phyloP scores from a whole-genome alignment of 2,113 vertebrate species.

The Passer montanus region DNA sequence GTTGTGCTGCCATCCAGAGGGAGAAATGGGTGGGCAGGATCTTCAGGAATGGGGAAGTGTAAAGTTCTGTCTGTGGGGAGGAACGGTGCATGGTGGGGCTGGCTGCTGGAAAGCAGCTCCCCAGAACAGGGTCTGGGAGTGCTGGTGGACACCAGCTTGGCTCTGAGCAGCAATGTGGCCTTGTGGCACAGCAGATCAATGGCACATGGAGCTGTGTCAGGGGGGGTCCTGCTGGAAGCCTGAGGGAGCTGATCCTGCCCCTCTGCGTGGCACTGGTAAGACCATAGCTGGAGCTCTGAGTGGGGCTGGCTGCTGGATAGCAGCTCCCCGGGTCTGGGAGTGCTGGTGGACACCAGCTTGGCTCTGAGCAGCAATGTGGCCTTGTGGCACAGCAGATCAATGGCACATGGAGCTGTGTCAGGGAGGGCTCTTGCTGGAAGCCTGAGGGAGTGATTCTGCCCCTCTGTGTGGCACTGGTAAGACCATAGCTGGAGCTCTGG shows the following conservation, averaged over 20 bases:
- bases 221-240: background rate
- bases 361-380: background rate
- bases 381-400: background rate
- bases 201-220: background rate
- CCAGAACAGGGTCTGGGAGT: background rate
- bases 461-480: background rate
- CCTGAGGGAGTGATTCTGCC: background rate
- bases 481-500: background rate
- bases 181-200: background rate
- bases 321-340: background rate
- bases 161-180: background rate
- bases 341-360: background rate
- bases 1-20: slow-evolving; percentile 20
- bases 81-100: accelerated
- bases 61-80: background rate
- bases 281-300: background rate
- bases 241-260: background rate
- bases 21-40: background rate
- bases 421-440: background rate
- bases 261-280: background rate
- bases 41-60: background rate
- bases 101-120: background rate
- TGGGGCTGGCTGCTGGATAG: background rate
- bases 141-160: background rate
- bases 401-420: background rate